Conservation (phyloP, 2,113 vertebrate genomes). For the Semnornis frantzii region DNA sequence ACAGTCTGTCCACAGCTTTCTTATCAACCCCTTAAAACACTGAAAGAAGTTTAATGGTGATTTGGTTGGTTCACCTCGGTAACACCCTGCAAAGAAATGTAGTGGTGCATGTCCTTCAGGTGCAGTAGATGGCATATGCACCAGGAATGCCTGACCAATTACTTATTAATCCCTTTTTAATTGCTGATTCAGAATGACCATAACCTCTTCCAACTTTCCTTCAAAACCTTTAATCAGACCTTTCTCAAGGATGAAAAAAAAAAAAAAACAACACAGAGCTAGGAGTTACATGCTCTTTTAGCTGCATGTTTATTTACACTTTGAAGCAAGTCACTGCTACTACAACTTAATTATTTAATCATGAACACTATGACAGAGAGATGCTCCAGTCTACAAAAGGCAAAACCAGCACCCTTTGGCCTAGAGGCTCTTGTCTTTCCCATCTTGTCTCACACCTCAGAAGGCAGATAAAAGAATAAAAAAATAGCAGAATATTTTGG, state of each 20-base stretch:
- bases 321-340: not conserved
- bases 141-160: not conserved
- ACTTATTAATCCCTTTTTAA: not conserved
- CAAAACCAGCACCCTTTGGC: not conserved
- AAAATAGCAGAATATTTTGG: too few species aligned
- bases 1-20: not conserved
- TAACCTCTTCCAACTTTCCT: not conserved
- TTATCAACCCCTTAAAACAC: not conserved
- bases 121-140: not conserved
- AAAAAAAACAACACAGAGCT: not conserved
- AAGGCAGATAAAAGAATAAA: not conserved
- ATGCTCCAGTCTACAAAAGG: not conserved
- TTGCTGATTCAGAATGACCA: not conserved
- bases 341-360: not conserved
- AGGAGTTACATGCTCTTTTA: not conserved
- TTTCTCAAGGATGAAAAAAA: not conserved
- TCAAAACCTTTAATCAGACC: not conserved
- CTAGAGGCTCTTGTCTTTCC: not conserved
- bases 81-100: not conserved
- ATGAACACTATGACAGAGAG: not conserved
- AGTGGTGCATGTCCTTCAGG: not conserved
- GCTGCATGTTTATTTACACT: not conserved
- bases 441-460: not conserved
- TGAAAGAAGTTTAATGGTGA: not conserved
- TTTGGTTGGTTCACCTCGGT: not conserved